These are phyloP conservation scores for Myrmecophaga tridactyla DNA, from an alignment of 2,113 vertebrate genomes.

Conservation along the genomic window DNA sequence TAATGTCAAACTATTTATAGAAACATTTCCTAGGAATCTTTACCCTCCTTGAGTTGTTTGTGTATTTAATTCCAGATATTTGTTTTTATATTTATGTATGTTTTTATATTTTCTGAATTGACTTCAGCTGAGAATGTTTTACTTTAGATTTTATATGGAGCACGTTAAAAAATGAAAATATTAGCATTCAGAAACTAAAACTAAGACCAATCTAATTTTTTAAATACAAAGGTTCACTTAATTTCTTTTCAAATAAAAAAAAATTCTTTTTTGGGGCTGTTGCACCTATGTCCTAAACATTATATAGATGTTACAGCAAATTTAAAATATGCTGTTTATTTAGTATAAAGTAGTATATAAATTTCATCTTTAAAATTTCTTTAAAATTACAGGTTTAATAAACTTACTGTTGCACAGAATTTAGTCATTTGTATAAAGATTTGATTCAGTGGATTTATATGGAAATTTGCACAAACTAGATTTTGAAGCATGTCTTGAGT, in stretches of 20 bases:
- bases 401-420: constrained; percentile 42
- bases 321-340: constrained; percentile 14
- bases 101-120: constrained; percentile 76
- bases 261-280: neutral
- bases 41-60: constrained; percentile 59
- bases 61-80: constrained; percentile 67
- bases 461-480: constrained; percentile 36
- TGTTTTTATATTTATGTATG: constrained; percentile 62
- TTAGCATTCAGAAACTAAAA: constrained; percentile 70
- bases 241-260: constrained; percentile 64
- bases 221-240: constrained; percentile 71
- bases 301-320: constrained; percentile 39
- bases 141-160: constrained; percentile 63
- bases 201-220: constrained; percentile 67
- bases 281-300: constrained; percentile 67
- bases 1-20: constrained; percentile 73
- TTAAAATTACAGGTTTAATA: constrained; percentile 68
- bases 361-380: constrained; percentile 62
- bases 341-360: constrained; percentile 28
- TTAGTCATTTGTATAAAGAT: constrained; percentile 51
- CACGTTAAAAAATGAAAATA: constrained; percentile 70
- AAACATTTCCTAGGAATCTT: constrained; percentile 50
- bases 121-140: constrained; percentile 71
- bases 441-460: constrained; percentile 53
- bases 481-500: constrained; percentile 39